Base-by-base conservation (phyloP, 2,888 invertebrate species). In the Operophtera brumata region DNA sequence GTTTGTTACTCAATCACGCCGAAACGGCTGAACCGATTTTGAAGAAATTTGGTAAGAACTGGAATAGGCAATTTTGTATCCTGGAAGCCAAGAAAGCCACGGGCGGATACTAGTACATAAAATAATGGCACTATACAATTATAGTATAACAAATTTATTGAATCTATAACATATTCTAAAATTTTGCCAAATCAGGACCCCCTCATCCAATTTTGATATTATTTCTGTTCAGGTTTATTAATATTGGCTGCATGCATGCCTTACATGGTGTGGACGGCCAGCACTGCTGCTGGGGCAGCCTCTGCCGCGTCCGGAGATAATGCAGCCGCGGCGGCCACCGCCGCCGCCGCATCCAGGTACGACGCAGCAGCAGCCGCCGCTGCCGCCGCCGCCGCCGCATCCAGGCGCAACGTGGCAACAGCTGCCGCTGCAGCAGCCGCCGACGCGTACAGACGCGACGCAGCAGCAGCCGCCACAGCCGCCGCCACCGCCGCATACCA, bases 211-310 rank as follows among this genome's bases (percentile, higher is more conserved):
- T 1, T 25, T 1, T n/a, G 11, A 7, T 41, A 10, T 41, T 4
- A 11, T 8, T 26, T 28, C 0, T 26, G 6, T 13, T 5, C 11
- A 37, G 28, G 42, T 12, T 12, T 57, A 26, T 34, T 57, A 12
- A 32, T 60, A 30, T 20, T 51, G 9, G 25, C 55, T 14, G 49
- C 47, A 12, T 53, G 13, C 30, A 50, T 45, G 34, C 53, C 50
- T 5, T 50, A 42, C 44, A 10, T 50, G 51, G 50, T 26, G 36
- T 39, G 8, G 12, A 48, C 45, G 8, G 39, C 41, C 14, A 7
- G 26, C 39, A 40, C 44, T 1, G 39, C 57, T 7, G 53, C 47
- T 1, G 51, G 28, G 0, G 36, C 42, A 7, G 40, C 50, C 14
- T 7, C 20, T 20, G 20, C 20, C 20, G 20, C 47, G 4, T 30